phyloP scores from a whole-genome alignment of 23 tunicate genomes.

The Pegea sp. region DNA sequence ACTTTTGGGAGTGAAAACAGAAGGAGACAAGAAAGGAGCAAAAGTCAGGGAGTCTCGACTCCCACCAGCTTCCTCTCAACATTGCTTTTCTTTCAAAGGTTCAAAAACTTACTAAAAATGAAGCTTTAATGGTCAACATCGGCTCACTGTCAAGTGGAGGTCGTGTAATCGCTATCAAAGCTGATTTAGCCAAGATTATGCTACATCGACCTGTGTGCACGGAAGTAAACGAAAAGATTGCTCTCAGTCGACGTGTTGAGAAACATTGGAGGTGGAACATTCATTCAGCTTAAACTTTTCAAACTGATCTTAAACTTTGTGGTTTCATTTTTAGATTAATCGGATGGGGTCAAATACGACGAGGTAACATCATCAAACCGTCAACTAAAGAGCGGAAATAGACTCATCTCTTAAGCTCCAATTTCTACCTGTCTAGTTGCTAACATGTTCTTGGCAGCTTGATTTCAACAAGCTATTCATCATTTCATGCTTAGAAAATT shows the following conservation, averaged over 20 bases:
- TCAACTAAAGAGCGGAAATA: too few species aligned
- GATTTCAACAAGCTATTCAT: too few species aligned
- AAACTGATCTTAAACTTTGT: neutral
- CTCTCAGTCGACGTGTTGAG: slow-evolving; percentile 88
- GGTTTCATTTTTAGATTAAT: slow-evolving; percentile 19
- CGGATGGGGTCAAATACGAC: slow-evolving; percentile 87
- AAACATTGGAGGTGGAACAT: slow-evolving; percentile 72
- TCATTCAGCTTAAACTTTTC: slow-evolving; percentile 1
- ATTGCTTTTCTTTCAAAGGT: slow-evolving; percentile 22
- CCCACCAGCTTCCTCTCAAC: neutral
- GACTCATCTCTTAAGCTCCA: too few species aligned
- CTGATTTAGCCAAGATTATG: slow-evolving; percentile 78
- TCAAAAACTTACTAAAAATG: slow-evolving; percentile 79
- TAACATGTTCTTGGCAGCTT: too few species aligned
- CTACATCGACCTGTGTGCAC: slow-evolving; percentile 91
- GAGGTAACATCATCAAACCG: slow-evolving; percentile 61
- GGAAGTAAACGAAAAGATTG: slow-evolving; percentile 90
- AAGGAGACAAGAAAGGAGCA: slow-evolving; percentile 94
- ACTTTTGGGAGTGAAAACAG: slow-evolving; percentile 81
- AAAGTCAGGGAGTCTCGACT: slow-evolving; percentile 10
- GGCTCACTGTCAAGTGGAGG: slow-evolving; percentile 96
- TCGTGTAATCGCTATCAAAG: slow-evolving; percentile 73
- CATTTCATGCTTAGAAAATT: too few species aligned
- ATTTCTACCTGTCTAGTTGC: too few species aligned
- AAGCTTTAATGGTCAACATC: slow-evolving; percentile 90